Evolutionary conservation across 2,797 vertebrate genomes (phyloP).

Genomic region (Pseudopleuronectes americanus): DNA sequence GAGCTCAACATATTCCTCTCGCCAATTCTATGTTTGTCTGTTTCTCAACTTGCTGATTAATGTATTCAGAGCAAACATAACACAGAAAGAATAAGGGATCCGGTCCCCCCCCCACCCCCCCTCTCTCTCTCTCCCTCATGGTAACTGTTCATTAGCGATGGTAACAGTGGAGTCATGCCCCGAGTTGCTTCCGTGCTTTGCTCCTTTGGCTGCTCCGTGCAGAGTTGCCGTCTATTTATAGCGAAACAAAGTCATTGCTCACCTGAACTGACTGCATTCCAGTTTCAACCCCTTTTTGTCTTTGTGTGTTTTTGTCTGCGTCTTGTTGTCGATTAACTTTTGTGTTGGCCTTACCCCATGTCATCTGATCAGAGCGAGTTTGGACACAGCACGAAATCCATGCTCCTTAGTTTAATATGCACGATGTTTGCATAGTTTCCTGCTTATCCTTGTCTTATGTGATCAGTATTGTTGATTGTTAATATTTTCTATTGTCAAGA

Average conservation of each 20-base stretch:
- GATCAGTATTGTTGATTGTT: not conserved
- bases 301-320: conserved; percentile 3
- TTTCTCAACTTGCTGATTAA: conserved; percentile 64
- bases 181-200: conserved; percentile 27
- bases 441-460: not conserved
- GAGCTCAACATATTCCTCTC: conserved; percentile 39
- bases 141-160: conserved; percentile 67
- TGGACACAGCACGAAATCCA: not conserved
- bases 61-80: conserved; percentile 64
- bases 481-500: too few relatives aligned
- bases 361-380: conserved; percentile 21
- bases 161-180: conserved; percentile 54
- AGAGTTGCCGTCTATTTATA: conserved; percentile 63
- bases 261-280: conserved; percentile 77
- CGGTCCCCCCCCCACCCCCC: not conserved
- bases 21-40: conserved; percentile 62
- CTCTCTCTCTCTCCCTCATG: conserved; percentile 40
- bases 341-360: not conserved
- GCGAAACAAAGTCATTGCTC: conserved; percentile 41
- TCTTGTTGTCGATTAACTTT: conserved; percentile 5
- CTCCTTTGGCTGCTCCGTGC: conserved; percentile 30
- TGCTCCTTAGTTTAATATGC: not conserved
- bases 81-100: conserved; percentile 42
- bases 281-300: conserved; percentile 7
- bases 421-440: not conserved